Evolutionary conservation across 2,797 vertebrate genomes (phyloP), one percentile per base, ranked within the genome.

Genomic region (Gallinago nigripennis): DNA sequence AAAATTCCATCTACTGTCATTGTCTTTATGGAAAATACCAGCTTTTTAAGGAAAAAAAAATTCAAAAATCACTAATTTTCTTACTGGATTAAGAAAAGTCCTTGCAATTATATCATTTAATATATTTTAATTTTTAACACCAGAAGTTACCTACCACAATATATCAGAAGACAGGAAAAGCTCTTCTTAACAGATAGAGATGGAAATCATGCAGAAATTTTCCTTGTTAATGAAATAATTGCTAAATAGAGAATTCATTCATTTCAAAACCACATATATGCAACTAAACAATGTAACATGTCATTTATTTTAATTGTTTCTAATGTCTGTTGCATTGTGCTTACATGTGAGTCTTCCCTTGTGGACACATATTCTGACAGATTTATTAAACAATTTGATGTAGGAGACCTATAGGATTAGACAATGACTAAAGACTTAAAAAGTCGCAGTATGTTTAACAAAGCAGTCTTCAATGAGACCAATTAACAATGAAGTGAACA

Each of bases 311-410:
- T 54, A 41, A 30, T 57, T 78, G 19, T 61, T 82, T 51, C 27
- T 75, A 57, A 33, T 13, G 11, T 69, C 48, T 86, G 16, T 48
- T 88, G 30, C 46, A 24, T 31, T 91, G 69, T 61, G 33, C 54
- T 83, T 75, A 37, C 13, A 12, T 4, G 9, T 43, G 37, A 78
- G 27, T 28, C 46, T 81, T 81, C 33, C n/a, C 54, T 45, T 41
- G 57, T 3, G 33, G 56, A 86, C 25, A 68, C 16, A 71, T 2
- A 28, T 69, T 56, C 33, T 90, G 70, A 78, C 27, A 81, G 76
- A 86, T 76, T 88, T 53, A 86, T 84, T 84, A 72, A 88, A 79
- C 54, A 54, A 92, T 70, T 84, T 65, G n/a, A 63, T 87, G 48
- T 23, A 69, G 43, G 37, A 91, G 88, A 61, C 39, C 28, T 79